Percentiles rank a stretch among this genome's conserved stretches.
Conservation (phyloP, 2,113 vertebrate genomes). For the Motacilla alba region DNA sequence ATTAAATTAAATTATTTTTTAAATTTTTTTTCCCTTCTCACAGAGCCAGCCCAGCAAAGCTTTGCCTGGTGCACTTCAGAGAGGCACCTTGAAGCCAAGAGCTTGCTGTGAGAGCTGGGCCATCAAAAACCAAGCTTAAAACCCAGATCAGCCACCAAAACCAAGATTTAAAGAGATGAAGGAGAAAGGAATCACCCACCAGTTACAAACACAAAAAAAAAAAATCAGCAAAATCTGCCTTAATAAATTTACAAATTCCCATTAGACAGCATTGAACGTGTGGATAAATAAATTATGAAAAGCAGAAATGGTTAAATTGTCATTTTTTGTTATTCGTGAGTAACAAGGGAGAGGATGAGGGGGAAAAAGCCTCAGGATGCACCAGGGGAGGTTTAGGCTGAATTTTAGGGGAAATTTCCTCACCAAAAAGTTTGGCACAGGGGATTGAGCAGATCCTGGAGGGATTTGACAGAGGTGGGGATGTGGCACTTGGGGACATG, state of each 20-base stretch:
- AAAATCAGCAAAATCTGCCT: neutral
- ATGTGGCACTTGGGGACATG: neutral
- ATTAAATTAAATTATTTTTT: neutral
- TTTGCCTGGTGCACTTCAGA: neutral
- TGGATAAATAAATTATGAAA: neutral
- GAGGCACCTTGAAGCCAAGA: neutral
- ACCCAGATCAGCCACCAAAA: neutral
- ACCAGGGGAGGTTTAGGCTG: neutral
- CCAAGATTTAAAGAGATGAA: neutral
- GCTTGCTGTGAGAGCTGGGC: neutral
- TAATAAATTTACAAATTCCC: neutral
- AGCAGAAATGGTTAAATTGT: neutral
- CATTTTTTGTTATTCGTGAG: neutral
- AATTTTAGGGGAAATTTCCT: neutral
- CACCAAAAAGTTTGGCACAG: neutral
- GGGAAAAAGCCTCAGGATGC: neutral
- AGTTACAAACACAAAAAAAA: neutral
- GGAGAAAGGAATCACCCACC: neutral
- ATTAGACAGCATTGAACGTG: accelerated
- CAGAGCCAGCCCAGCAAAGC: neutral
- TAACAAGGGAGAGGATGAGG: neutral
- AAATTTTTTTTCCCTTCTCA: neutral
- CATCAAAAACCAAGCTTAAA: neutral
- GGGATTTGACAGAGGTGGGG: neutral
- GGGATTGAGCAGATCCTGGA: neutral